Conservation (phyloP, 1,140 invertebrate species). For the Aporrectodea caliginosa region DNA sequence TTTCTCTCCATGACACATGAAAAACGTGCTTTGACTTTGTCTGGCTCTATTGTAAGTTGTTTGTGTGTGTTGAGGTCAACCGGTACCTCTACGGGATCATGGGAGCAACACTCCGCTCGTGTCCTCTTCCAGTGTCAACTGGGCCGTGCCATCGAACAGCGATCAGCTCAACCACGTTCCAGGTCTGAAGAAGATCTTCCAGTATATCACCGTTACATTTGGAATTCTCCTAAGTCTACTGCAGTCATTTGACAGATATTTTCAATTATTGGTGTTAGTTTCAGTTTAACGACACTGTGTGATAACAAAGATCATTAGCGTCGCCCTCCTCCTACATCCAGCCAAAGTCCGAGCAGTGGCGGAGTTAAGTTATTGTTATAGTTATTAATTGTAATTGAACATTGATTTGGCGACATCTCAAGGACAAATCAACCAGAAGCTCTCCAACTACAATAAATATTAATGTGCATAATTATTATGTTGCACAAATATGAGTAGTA, state of each 20-base stretch:
- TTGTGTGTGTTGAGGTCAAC: neutral
- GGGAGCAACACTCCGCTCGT: neutral
- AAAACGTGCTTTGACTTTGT: neutral
- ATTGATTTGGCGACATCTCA: too few species aligned
- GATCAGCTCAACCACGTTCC: neutral
- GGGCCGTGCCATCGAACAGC: neutral
- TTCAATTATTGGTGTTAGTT: too few species aligned
- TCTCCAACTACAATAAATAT: too few species aligned
- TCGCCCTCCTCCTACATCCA: neutral
- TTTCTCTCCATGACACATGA: neutral
- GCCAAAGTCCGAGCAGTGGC: neutral
- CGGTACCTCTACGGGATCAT: neutral
- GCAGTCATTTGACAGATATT: too few species aligned
- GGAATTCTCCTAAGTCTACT: neutral
- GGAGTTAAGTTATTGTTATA: too few species aligned
- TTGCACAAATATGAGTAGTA: too few species aligned
- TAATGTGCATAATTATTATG: too few species aligned
- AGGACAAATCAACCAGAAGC: too few species aligned
- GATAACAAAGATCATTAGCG: too few species aligned
- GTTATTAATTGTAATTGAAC: too few species aligned
- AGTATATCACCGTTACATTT: neutral
- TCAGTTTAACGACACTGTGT: too few species aligned
- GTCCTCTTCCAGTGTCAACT: neutral
- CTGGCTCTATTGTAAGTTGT: neutral
- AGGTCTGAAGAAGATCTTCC: neutral